A percentile compares a stretch with the other conserved stretches of the same genome.
Conservation (phyloP, 2,113 vertebrate species). For the Pungitius pungitius region DNA sequence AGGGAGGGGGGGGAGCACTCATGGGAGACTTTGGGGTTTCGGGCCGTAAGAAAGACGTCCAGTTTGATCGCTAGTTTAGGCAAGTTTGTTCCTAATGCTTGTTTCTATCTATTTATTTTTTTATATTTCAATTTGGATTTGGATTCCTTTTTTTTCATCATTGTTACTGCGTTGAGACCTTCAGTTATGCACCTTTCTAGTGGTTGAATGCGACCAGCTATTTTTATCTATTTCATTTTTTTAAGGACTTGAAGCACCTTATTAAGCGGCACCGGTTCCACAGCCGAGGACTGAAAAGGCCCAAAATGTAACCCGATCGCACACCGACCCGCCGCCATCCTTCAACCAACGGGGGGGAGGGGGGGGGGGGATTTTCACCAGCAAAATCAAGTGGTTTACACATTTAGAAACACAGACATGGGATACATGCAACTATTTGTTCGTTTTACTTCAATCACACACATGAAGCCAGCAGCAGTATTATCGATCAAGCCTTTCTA, state of each 20-base stretch:
- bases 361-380: too few relatives aligned
- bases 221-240: slow-evolving; percentile 26
- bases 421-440: slow-evolving; percentile 44
- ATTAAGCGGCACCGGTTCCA: slow-evolving; percentile 61
- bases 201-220: slow-evolving; percentile 74
- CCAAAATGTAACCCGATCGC: slow-evolving; percentile 54
- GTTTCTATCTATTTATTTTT: slow-evolving; percentile 69
- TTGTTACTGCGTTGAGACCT: slow-evolving; percentile 35
- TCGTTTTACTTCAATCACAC: slow-evolving; percentile 23
- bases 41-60: slow-evolving; percentile 17
- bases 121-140: slow-evolving; percentile 65
- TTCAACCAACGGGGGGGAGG: slow-evolving; percentile 50
- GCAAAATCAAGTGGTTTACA: slow-evolving; percentile 49
- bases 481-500: slow-evolving; percentile 60
- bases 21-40: slow-evolving; percentile 22
- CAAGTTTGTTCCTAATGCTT: slow-evolving; percentile 57
- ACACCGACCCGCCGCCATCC: slow-evolving; percentile 7
- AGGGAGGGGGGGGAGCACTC: slow-evolving; percentile 22
- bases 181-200: slow-evolving; percentile 71
- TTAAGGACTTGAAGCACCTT: slow-evolving; percentile 76
- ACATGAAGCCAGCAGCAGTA: slow-evolving; percentile 75
- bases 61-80: slow-evolving; percentile 47
- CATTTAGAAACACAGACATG: slow-evolving; percentile 4
- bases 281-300: slow-evolving; percentile 40
- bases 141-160: slow-evolving; percentile 19